phyloP scores from a whole-genome alignment of 1,140 invertebrate species.

The Bombus pyrosoma region DNA sequence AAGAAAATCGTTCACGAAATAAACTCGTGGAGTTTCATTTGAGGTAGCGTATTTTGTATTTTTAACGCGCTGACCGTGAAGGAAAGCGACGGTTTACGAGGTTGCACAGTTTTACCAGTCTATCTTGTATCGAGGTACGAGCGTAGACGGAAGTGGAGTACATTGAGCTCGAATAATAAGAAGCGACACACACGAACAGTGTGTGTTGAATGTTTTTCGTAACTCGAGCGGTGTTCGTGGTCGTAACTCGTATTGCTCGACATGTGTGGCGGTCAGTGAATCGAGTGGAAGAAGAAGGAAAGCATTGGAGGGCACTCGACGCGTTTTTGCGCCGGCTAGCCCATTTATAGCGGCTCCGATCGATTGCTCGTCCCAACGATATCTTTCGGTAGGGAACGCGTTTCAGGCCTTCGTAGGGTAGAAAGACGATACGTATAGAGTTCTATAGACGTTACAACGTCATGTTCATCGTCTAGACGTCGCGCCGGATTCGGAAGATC shows the following conservation, averaged over 20 bases:
- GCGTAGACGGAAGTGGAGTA: constrained; percentile 4
- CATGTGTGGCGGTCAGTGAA: not conserved
- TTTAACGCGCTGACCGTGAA: constrained; percentile 24
- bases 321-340: constrained; percentile 8
- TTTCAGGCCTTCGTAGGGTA: not conserved
- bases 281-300: constrained; percentile 1
- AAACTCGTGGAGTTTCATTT: constrained; percentile 25
- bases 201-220: not conserved
- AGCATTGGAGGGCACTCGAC: not conserved
- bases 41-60: constrained; percentile 18
- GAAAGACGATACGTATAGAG: not conserved
- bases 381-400: not conserved
- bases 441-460: not conserved
- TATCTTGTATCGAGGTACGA: not conserved
- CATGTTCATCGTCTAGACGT: constrained; percentile 9
- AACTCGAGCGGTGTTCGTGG: not conserved
- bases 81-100: constrained; percentile 10
- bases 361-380: constrained; percentile 26
- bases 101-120: not conserved
- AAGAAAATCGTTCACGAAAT: not conserved
- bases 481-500: constrained; percentile 6
- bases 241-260: constrained; percentile 5
- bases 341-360: constrained; percentile 12
- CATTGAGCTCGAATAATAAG: constrained; percentile 42
- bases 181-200: not conserved